A percentile compares a stretch with the other conserved stretches of the same genome.
These are phyloP conservation scores for Anguilla megastoma DNA, from an alignment of 2,797 vertebrate genomes.

Conservation along the genomic window DNA sequence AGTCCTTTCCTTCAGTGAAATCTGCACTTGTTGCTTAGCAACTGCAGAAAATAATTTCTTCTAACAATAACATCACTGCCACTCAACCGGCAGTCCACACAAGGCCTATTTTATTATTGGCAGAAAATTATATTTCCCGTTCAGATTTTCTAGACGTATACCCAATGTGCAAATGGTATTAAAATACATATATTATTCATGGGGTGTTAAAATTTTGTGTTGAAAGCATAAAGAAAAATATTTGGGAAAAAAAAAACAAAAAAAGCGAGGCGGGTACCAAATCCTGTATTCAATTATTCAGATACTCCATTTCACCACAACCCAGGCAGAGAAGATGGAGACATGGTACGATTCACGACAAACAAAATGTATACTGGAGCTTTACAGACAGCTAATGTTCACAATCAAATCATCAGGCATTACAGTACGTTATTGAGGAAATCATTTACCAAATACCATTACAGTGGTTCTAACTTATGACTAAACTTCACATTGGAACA, in stretches of 20 bases:
- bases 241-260: background rate
- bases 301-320: background rate
- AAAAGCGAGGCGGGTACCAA: background rate
- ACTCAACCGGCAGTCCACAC: background rate
- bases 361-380: background rate
- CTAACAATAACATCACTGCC: constrained; percentile 32
- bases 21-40: constrained; percentile 53
- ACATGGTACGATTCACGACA: background rate
- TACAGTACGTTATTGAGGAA: background rate
- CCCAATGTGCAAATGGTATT: background rate
- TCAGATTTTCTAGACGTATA: background rate
- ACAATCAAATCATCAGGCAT: background rate
- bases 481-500: background rate
- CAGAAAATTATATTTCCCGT: background rate
- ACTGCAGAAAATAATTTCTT: constrained; percentile 40
- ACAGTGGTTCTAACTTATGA: background rate
- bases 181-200: background rate
- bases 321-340: too few species aligned
- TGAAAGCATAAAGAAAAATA: background rate
- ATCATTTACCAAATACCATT: background rate
- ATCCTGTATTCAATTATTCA: constrained; percentile 7
- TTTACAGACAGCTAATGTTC: background rate
- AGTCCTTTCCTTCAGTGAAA: background rate
- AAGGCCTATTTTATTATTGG: background rate
- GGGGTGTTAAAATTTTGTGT: background rate